Evolutionary conservation across 2,797 vertebrate genomes (phyloP).

Genomic region (Periophthalmus magnuspinnatus): DNA sequence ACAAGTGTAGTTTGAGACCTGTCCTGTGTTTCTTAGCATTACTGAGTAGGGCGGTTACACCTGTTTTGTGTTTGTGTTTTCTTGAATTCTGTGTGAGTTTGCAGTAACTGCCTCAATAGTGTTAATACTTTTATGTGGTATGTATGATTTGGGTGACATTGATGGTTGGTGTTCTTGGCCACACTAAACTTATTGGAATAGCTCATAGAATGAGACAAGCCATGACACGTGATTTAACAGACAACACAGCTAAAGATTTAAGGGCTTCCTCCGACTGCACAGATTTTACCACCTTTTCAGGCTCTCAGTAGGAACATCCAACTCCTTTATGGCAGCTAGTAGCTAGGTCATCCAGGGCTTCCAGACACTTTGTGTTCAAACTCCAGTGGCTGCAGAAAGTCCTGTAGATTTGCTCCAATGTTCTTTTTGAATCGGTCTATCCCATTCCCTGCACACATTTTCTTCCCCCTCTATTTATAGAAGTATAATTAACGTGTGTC

Average conservation of each 20-base stretch:
- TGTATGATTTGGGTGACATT: constrained; percentile 31
- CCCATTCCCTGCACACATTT: constrained; percentile 30
- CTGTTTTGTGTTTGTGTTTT: constrained; percentile 45
- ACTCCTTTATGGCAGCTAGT: constrained; percentile 81
- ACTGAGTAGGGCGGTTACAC: constrained; percentile 40
- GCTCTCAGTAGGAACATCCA: constrained; percentile 63
- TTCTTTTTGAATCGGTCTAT: constrained; percentile 3
- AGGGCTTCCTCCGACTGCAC: constrained; percentile 81
- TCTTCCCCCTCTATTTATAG: constrained; percentile 22
- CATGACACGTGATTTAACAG: constrained; percentile 64
- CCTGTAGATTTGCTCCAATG: constrained; percentile 35
- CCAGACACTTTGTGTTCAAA: constrained; percentile 77
- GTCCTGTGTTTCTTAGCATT: constrained; percentile 54
- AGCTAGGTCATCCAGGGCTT: constrained; percentile 85
- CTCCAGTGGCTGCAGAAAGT: constrained; percentile 76
- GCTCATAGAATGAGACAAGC: constrained; percentile 73
- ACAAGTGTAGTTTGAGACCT: constrained; percentile 48
- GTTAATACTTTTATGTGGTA: constrained; percentile 46
- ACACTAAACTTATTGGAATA: constrained; percentile 44
- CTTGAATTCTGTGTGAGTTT: constrained; percentile 50
- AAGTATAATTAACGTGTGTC: constrained; percentile 26
- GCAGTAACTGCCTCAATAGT: constrained; percentile 68
- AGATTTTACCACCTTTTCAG: constrained; percentile 60
- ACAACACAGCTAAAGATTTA: constrained; percentile 57
- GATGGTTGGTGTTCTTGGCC: constrained; percentile 39